A percentile compares a stretch with the other conserved stretches of the same genome.
These are phyloP conservation scores for Podilymbus podiceps DNA, from an alignment of 2,113 vertebrate species.

Conservation along the genomic window DNA sequence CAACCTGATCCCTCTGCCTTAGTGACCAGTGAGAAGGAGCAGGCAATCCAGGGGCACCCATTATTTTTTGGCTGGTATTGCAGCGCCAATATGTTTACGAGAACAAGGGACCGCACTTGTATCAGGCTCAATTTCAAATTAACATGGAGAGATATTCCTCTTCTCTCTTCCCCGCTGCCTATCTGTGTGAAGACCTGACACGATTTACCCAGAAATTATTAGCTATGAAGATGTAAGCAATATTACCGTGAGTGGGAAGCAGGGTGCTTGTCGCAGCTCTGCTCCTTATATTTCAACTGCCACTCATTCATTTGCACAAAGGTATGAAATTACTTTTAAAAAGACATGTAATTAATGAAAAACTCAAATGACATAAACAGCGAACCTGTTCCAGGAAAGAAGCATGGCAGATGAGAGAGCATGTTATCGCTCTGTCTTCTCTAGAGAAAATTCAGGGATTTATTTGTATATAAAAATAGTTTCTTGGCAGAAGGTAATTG, in stretches of 20 bases:
- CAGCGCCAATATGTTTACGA: rapidly evolving
- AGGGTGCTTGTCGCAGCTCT: not conserved
- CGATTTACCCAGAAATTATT: not conserved
- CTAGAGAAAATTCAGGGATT: not conserved
- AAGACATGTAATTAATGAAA: not conserved
- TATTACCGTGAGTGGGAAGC: not conserved
- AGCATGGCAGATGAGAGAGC: not conserved
- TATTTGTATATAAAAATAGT: not conserved
- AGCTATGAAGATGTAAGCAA: not conserved
- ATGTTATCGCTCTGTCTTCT: not conserved
- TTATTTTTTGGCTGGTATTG: not conserved
- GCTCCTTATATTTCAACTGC: not conserved
- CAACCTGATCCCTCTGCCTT: no score
- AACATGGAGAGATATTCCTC: not conserved
- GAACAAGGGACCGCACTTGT: not conserved
- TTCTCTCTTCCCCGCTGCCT: not conserved
- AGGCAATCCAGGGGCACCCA: no score
- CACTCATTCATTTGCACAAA: not conserved
- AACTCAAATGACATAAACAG: not conserved
- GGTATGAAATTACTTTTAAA: not conserved
- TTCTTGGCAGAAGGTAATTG: not conserved
- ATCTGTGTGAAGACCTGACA: not conserved
- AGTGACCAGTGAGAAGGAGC: not conserved
- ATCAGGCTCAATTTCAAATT: not conserved
- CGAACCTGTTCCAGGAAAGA: not conserved